Percentiles rank a stretch among this genome's conserved stretches.
phyloP scores from a whole-genome alignment of 2,113 vertebrate species.

The Butorides virescens region DNA sequence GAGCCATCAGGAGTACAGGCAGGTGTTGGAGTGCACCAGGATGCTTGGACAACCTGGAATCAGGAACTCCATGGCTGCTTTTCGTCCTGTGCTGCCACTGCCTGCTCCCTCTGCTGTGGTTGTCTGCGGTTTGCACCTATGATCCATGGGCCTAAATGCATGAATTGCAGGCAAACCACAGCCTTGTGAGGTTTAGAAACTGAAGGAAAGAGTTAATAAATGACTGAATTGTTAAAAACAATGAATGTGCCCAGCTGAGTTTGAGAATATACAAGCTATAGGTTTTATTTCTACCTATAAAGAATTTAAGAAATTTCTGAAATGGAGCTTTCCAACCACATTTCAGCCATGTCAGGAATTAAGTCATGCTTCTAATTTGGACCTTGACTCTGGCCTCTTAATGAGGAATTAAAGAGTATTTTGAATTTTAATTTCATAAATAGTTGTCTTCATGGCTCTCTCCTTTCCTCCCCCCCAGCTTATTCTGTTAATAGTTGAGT shows the following conservation, averaged over 20 bases:
- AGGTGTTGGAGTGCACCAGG: not conserved
- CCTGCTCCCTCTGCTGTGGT: accelerated
- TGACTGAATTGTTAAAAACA: not conserved
- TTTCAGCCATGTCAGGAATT: not conserved
- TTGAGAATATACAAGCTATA: not conserved
- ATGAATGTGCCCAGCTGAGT: not conserved
- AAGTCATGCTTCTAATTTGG: not conserved
- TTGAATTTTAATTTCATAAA: not conserved
- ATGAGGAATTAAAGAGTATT: not conserved
- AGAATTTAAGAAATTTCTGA: not conserved
- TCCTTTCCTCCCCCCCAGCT: not conserved
- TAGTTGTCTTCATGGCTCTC: not conserved
- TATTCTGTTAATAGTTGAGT: not conserved
- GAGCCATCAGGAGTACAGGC: accelerated
- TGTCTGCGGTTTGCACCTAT: not conserved
- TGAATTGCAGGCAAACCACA: not conserved
- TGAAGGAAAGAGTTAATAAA: not conserved
- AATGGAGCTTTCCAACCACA: not conserved
- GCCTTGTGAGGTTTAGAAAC: not conserved
- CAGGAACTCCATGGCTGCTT: not conserved
- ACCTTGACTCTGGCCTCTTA: not conserved
- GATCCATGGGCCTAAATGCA: not conserved
- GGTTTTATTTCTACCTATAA: not conserved
- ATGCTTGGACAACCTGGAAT: not conserved
- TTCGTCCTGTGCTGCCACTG: not conserved